Base-by-base conservation (phyloP, 2,113 vertebrate genomes). In the Peromyscus leucopus region DNA sequence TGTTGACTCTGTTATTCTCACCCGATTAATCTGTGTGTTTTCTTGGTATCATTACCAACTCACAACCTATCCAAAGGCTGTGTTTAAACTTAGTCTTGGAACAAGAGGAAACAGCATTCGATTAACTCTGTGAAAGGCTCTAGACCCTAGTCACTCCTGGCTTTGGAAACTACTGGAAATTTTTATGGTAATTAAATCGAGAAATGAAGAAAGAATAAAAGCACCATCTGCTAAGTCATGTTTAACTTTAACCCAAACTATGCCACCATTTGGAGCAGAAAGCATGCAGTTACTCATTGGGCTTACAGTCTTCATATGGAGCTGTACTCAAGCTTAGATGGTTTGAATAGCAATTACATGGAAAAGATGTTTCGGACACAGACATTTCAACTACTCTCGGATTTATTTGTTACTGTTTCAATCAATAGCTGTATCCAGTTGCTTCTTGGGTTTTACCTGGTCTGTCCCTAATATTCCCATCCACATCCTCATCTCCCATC, bases 151-250 rank as follows among this genome's bases (percentile, higher is more conserved):
- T 2, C 7, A 93, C 39, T 89, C 71, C 65, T 78, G 67, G 78
- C 93, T 93, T 97, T 93, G 71, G 83, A 93, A 97, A 93, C 72
- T 74, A 61, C 13, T 91, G 74, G 83, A 91, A 93, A 93, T 48
- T 95, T 94, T 93, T 91, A 87, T 63, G 61, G 91, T 82, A 83
- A 96, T 89, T 96, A 95, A 91, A 55, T 78, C 51, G 79, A 83
- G 55, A n/a, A 93, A 83, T 63, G 28, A 90, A 93, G 83, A 87
- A 96, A 74, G 72, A 83, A 89, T 72, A 78, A 80, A 90, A 87
- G 36, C 8, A n/a, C 33, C 78, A 61, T 90, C 51, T 79, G 72
- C 55, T 90, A 78, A 79, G 61, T 87, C 36, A 17, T 90, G 87
- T 84, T 96, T 97, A 74, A 95, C 82, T 96, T 89, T 78, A 87